Evolutionary conservation across 2,797 vertebrate genomes (phyloP).

Genomic region (Pipistrellus nathusii): DNA sequence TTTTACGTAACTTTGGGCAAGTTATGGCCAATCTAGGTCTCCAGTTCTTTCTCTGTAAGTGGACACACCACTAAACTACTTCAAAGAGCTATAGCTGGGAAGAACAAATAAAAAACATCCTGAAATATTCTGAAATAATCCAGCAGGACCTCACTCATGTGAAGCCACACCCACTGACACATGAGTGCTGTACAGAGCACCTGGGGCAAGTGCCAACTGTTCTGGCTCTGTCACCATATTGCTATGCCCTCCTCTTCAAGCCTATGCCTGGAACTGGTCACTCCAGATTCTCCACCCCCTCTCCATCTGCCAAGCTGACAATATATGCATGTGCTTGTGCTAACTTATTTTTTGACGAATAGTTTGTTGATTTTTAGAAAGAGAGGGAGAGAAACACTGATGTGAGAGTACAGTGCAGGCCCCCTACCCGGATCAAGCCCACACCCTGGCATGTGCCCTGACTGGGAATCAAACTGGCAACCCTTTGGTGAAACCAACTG

Average conservation of each 20-base stretch:
- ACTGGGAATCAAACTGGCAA: background rate
- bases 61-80: background rate
- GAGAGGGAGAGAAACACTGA: background rate
- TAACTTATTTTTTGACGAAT: background rate
- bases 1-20: background rate
- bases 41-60: slow-evolving; percentile 50
- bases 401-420: background rate
- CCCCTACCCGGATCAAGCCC: background rate
- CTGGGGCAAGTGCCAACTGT: background rate
- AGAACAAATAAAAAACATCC: slow-evolving; percentile 15
- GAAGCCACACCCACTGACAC: background rate
- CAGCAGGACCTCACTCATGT: background rate
- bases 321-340: background rate
- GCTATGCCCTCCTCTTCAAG: background rate
- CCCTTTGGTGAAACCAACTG: background rate
- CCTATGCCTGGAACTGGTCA: background rate
- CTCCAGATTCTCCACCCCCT: background rate
- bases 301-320: background rate
- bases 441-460: background rate
- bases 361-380: background rate
- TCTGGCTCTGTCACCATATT: background rate
- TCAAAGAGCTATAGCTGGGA: slow-evolving; percentile 45
- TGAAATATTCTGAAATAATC: slow-evolving; percentile 6
- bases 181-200: too few species aligned
- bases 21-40: slow-evolving; percentile 4